phyloP scores from a whole-genome alignment of 2,113 vertebrate genomes.

The Nyctereutes procyonoides region DNA sequence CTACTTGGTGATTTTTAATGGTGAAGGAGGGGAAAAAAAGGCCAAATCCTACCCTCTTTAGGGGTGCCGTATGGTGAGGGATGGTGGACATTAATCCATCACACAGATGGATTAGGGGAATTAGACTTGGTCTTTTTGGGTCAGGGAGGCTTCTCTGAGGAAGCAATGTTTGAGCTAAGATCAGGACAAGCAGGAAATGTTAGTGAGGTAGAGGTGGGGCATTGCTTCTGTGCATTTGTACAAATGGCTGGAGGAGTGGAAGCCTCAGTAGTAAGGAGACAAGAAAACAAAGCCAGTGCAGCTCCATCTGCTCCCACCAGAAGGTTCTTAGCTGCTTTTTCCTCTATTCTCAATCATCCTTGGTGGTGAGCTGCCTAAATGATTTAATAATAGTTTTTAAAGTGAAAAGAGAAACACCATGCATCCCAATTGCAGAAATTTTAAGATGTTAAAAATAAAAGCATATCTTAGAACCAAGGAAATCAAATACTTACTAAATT shows the following conservation, averaged over 20 bases:
- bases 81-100: too few species aligned
- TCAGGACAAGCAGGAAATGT: not conserved
- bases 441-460: not conserved
- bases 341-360: not conserved
- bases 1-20: not conserved
- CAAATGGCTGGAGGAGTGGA: fast-evolving
- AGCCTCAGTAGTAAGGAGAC: not conserved
- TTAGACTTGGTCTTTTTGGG: not conserved
- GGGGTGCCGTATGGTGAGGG: not conserved
- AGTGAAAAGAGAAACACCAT: not conserved
- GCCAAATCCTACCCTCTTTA: not conserved
- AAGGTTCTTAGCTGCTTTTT: not conserved
- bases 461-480: not conserved
- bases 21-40: not conserved
- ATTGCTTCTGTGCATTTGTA: not conserved
- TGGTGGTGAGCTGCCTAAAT: not conserved
- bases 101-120: not conserved
- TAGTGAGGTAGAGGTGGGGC: not conserved
- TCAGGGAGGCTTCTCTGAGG: not conserved
- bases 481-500: not conserved
- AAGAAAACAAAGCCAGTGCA: not conserved
- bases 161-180: not conserved
- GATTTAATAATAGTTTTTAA: not conserved
- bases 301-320: not conserved
- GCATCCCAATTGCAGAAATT: not conserved